A percentile compares a stretch with the other conserved stretches of the same genome.
phyloP scores from a whole-genome alignment of 2,797 vertebrate species.

The Gallinago nigripennis region DNA sequence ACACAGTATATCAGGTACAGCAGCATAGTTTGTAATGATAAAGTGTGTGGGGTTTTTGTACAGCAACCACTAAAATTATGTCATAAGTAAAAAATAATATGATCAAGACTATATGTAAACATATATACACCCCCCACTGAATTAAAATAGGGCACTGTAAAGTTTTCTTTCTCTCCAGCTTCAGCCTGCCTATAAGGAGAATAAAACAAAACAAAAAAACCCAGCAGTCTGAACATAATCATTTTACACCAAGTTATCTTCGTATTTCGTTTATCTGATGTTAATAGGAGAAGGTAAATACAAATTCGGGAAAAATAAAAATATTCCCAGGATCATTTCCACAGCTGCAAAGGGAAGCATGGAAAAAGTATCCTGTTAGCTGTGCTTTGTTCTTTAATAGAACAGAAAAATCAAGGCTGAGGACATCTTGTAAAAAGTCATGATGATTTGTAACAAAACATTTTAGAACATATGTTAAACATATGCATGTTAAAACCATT shows the following conservation, averaged over 20 bases:
- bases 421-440: conserved; percentile 49
- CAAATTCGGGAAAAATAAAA: neutral
- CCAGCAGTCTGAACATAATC: neutral
- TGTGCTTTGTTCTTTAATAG: neutral
- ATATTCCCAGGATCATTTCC: neutral
- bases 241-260: neutral
- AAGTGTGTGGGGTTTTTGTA: fast-evolving
- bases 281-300: neutral
- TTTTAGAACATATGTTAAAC: conserved; percentile 2
- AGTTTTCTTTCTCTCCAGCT: neutral
- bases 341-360: neutral
- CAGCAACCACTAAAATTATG: neutral
- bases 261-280: neutral
- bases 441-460: conserved; percentile 39
- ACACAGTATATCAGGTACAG: neutral
- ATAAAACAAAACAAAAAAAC: neutral
- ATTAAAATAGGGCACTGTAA: neutral
- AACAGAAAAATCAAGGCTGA: neutral
- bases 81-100: neutral
- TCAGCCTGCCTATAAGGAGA: neutral
- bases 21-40: neutral
- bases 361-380: neutral
- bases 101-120: neutral
- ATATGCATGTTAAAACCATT: neutral
- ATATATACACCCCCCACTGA: neutral